Conservation (phyloP, 2,113 vertebrate genomes). For the Rhabdornis inornatus region DNA sequence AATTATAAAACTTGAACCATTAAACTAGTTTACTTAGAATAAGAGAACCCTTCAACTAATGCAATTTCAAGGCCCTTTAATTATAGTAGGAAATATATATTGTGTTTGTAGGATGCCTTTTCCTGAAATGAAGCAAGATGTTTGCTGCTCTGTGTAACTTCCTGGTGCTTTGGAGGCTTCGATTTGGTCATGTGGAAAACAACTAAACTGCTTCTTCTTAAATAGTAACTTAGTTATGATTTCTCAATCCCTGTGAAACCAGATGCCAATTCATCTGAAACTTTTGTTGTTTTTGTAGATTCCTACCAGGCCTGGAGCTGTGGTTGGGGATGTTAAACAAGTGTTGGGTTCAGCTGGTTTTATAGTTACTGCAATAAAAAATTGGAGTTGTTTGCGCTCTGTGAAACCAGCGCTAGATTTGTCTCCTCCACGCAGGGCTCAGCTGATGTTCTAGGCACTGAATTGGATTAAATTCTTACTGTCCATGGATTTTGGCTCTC, state of each 20-base stretch:
- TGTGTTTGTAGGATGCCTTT: neutral
- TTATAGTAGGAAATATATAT: neutral
- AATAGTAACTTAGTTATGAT: neutral
- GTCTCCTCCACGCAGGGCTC: slow-evolving; percentile 14
- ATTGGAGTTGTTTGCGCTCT: neutral
- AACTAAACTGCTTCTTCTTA: slow-evolving; percentile 1
- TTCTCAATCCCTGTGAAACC: neutral
- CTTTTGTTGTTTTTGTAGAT: neutral
- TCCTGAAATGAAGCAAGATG: neutral
- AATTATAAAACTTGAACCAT: neutral
- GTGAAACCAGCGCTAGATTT: neutral
- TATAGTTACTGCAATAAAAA: neutral
- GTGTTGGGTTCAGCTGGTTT: neutral
- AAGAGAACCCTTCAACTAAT: neutral
- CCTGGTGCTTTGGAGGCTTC: slow-evolving; percentile 7
- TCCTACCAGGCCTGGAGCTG: neutral
- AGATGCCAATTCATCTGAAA: neutral
- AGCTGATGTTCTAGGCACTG: slow-evolving; percentile 64
- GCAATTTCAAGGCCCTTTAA: neutral
- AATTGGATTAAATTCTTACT: slow-evolving; percentile 84
- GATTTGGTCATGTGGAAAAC: slow-evolving; percentile 17
- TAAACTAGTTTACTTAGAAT: neutral
- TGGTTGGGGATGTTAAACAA: neutral
- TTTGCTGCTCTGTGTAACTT: neutral
- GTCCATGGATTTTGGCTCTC: slow-evolving; percentile 72